phyloP scores from a whole-genome alignment of 2,113 vertebrate genomes.

The Chelonoidis abingdonii region DNA sequence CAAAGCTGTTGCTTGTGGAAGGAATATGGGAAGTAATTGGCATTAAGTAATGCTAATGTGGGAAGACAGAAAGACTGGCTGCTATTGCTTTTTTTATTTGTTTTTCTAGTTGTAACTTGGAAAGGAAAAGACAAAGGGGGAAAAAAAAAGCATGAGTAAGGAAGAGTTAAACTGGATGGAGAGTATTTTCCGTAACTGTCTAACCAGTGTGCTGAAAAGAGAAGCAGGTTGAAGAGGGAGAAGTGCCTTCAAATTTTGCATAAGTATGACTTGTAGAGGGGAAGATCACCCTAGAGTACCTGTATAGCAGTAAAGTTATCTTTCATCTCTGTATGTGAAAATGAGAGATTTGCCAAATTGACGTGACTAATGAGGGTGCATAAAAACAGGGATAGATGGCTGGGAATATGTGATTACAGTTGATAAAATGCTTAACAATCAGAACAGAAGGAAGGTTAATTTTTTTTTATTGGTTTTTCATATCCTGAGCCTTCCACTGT shows the following conservation, averaged over 20 bases:
- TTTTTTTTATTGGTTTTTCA: neutral
- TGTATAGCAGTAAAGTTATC: constrained; percentile 6
- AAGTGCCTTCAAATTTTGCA: neutral
- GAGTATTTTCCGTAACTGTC: neutral
- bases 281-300: neutral
- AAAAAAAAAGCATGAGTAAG: neutral
- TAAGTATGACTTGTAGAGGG: neutral
- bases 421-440: neutral
- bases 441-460: neutral
- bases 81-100: neutral
- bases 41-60: neutral
- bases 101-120: neutral
- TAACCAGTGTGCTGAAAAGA: neutral
- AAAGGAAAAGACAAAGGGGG: neutral
- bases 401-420: neutral
- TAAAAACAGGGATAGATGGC: neutral
- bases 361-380: neutral
- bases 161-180: neutral
- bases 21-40: neutral
- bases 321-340: neutral
- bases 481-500: neutral
- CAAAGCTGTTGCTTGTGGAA: neutral
- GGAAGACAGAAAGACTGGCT: neutral
- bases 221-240: neutral
- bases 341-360: constrained; percentile 21